Conservation (phyloP, 2,113 vertebrate species). For the Pseudorectes ferrugineus region DNA sequence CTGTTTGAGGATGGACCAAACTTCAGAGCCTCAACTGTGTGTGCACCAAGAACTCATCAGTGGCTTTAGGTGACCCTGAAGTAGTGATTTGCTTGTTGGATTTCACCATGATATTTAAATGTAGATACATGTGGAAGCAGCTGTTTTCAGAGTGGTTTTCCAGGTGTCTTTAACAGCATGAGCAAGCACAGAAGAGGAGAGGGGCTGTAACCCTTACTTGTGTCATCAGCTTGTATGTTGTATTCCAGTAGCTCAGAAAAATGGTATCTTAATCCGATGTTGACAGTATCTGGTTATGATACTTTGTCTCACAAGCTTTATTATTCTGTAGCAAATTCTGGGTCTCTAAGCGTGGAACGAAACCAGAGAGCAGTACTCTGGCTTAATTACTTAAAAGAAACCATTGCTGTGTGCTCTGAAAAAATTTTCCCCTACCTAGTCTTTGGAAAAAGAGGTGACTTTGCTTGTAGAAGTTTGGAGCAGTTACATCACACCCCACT, state of each 20-base stretch:
- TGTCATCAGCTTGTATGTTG: not conserved
- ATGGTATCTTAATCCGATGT: not conserved
- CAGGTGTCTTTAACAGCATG: not conserved
- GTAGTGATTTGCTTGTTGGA: not conserved
- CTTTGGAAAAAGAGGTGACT: not conserved
- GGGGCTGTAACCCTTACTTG: not conserved
- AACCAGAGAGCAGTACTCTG: not conserved
- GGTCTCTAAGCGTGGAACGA: not conserved
- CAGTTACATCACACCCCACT: not conserved
- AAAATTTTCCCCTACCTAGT: rapidly evolving
- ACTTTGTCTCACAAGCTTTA: not conserved
- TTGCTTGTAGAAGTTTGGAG: not conserved
- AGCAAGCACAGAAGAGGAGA: not conserved
- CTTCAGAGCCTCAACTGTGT: not conserved
- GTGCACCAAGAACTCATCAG: not conserved
- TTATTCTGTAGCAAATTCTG: not conserved
- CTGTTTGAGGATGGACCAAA: not conserved
- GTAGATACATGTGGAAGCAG: not conserved
- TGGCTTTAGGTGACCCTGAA: not conserved
- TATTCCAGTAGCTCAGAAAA: not conserved
- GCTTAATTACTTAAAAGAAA: not conserved
- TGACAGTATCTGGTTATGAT: not conserved
- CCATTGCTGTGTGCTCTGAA: not conserved
- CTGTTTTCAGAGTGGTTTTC: not conserved
- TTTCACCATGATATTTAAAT: not conserved